Evolutionary conservation across 2,797 vertebrate species (phyloP).

Genomic region (Tachyglossus aculeatus): DNA sequence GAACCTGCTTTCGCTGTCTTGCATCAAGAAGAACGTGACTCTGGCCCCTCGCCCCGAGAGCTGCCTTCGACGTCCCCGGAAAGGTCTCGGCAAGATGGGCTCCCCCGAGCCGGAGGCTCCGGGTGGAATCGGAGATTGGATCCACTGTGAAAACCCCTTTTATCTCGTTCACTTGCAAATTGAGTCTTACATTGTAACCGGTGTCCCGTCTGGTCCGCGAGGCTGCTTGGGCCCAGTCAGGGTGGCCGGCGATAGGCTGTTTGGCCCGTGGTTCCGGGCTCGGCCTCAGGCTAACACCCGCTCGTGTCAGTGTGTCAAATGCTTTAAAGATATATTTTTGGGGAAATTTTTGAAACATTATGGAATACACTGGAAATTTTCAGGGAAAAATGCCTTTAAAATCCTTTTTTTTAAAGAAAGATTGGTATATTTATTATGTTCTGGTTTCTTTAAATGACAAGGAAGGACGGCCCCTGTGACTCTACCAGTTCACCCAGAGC

Average conservation of each 20-base stretch:
- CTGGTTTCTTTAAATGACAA: slow-evolving; percentile 52
- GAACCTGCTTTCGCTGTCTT: accelerated
- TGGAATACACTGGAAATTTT: slow-evolving; percentile 80
- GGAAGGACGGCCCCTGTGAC: slow-evolving; percentile 18
- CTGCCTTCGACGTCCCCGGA: background rate
- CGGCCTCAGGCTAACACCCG: no score
- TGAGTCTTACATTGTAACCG: background rate
- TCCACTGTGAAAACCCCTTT: slow-evolving; percentile 60
- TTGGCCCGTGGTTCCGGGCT: no score
- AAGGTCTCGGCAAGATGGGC: background rate
- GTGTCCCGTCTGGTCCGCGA: background rate
- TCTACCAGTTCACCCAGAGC: background rate
- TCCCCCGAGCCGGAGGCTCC: background rate
- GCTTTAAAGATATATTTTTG: slow-evolving; percentile 60
- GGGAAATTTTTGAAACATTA: slow-evolving; percentile 63
- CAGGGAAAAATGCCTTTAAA: slow-evolving; percentile 72
- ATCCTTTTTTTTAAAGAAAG: slow-evolving; percentile 58
- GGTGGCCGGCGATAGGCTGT: background rate
- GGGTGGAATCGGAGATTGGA: background rate
- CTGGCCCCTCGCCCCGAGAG: background rate
- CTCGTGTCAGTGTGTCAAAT: slow-evolving; percentile 54
- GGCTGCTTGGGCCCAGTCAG: background rate
- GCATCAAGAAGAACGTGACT: background rate
- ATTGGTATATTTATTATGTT: slow-evolving; percentile 72
- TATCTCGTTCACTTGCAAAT: background rate